Conservation (phyloP, 2,888 invertebrate genomes). For the Heliconius ethilla region DNA sequence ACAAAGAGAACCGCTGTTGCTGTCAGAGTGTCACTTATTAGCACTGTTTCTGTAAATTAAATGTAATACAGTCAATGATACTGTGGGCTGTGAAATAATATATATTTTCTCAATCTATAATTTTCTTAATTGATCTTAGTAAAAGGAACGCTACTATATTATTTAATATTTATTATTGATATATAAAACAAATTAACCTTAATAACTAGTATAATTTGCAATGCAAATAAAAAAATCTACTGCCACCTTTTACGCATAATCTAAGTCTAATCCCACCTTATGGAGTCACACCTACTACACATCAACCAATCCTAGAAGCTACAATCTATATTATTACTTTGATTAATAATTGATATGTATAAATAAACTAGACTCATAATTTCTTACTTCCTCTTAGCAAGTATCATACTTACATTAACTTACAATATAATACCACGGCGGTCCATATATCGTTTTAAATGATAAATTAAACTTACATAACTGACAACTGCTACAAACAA, state of each 20-base stretch:
- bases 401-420: background rate
- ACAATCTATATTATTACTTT: background rate
- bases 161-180: background rate
- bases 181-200: background rate
- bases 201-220: background rate
- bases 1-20: slow-evolving; percentile 39
- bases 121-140: background rate
- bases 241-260: slow-evolving; percentile 18
- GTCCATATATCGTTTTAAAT: slow-evolving; percentile 48
- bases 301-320: slow-evolving; percentile 10
- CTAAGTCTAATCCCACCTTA: background rate
- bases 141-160: background rate
- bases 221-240: background rate
- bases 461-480: slow-evolving; percentile 63
- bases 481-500: slow-evolving; percentile 68
- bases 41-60: slow-evolving; percentile 2
- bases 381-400: slow-evolving; percentile 3
- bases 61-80: background rate
- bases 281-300: slow-evolving; percentile 7
- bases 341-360: slow-evolving; percentile 10
- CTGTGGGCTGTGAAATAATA: too few species aligned
- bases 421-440: slow-evolving; percentile 32
- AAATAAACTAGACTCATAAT: slow-evolving; percentile 14
- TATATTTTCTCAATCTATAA: background rate
- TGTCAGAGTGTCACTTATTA: slow-evolving; percentile 38